Percentiles rank a stretch among this genome's conserved stretches.
These are phyloP conservation scores for Sigmodon hispidus DNA, from an alignment of 2,113 vertebrate genomes.

Conservation along the genomic window DNA sequence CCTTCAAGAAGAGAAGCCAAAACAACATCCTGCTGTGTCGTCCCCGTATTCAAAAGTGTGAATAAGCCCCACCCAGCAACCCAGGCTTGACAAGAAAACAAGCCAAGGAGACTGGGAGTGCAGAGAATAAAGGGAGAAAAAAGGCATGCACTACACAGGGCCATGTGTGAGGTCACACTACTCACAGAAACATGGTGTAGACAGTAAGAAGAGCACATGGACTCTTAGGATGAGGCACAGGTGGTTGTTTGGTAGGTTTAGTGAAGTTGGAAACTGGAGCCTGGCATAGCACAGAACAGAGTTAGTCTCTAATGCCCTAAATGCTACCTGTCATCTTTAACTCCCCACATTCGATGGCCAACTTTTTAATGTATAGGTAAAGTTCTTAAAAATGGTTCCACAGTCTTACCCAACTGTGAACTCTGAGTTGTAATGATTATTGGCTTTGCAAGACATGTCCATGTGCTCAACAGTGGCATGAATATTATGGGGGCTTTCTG, in stretches of 20 bases:
- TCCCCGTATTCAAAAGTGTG: not conserved
- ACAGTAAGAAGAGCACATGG: not conserved
- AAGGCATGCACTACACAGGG: not conserved
- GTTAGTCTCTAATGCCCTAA: not conserved
- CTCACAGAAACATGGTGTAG: not conserved
- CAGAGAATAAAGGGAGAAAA: not conserved
- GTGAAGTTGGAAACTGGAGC: not conserved
- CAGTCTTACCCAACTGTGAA: not conserved
- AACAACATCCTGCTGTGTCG: not conserved
- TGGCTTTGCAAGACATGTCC: not conserved
- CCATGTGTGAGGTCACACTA: not conserved
- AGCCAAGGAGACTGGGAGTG: not conserved
- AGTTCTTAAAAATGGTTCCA: not conserved
- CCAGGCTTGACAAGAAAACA: not conserved
- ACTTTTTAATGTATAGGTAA: not conserved
- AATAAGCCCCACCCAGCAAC: not conserved
- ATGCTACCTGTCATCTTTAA: not conserved
- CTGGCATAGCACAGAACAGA: not conserved
- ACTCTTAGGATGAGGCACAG: not conserved
- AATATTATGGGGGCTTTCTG: not conserved
- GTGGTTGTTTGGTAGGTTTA: not conserved
- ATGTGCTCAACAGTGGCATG: not conserved
- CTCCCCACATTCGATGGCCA: not conserved
- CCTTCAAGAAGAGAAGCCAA: conserved; percentile 21
- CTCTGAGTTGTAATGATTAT: not conserved